Conservation (phyloP, 2,113 vertebrate species). For the Plecturocebus donacophilus region DNA sequence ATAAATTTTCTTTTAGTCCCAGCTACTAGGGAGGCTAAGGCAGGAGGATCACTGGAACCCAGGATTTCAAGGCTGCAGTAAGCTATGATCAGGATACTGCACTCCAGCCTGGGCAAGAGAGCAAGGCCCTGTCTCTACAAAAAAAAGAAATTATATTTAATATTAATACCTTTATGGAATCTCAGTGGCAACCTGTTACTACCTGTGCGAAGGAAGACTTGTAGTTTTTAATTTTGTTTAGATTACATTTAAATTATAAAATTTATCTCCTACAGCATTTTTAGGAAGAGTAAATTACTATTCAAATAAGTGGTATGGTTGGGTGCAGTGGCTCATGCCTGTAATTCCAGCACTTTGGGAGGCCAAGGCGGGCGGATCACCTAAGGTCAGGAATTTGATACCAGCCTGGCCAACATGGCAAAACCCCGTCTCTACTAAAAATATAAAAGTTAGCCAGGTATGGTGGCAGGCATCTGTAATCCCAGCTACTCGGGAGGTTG, state of each 20-base stretch:
- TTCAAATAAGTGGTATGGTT: not conserved
- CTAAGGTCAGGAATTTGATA: too few species aligned
- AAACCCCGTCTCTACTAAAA: too few species aligned
- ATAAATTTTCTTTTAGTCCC: not conserved
- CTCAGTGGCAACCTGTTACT: not conserved
- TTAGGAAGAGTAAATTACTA: not conserved
- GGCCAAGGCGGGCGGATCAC: too few species aligned
- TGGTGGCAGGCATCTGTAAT: too few species aligned
- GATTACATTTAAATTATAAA: not conserved
- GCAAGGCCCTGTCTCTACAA: not conserved
- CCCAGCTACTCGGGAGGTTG: too few species aligned
- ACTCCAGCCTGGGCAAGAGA: not conserved
- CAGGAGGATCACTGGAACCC: not conserved
- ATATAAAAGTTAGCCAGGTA: too few species aligned
- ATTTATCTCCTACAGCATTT: not conserved
- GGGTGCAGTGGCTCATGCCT: too few species aligned
- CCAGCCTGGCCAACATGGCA: too few species aligned
- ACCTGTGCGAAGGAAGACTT: not conserved
- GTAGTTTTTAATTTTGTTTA: not conserved
- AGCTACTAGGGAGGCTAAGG: not conserved
- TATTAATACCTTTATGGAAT: not conserved
- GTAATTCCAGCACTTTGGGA: too few species aligned
- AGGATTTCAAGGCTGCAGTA: not conserved
- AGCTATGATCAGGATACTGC: not conserved
- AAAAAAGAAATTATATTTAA: not conserved